Conservation (phyloP, 1,140 invertebrate species). For the Ladona fulva region DNA sequence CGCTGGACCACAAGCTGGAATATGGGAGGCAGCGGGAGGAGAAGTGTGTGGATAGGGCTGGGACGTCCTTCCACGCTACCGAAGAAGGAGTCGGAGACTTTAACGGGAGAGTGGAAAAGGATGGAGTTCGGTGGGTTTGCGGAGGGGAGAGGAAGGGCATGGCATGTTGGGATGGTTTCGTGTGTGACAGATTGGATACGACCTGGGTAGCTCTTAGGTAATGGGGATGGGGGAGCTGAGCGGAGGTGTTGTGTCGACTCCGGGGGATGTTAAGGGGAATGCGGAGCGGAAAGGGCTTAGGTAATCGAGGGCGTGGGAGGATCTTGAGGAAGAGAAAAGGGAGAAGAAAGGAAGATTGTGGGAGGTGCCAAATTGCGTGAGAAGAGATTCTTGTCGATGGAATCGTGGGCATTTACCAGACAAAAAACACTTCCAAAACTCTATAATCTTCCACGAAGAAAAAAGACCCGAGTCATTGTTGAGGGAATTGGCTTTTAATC, state of each 20-base stretch:
- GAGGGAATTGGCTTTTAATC: slow-evolving; percentile 1
- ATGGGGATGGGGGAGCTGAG: neutral
- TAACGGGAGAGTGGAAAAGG: neutral
- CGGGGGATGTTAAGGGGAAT: neutral
- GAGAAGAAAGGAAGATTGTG: neutral
- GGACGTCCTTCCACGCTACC: neutral
- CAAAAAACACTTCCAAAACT: neutral
- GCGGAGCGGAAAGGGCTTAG: neutral
- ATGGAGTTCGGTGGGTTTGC: neutral
- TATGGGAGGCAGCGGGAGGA: neutral
- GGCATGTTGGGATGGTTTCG: slow-evolving; percentile 2
- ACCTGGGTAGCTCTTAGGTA: neutral
- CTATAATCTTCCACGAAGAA: neutral
- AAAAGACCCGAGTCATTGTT: slow-evolving; percentile 4
- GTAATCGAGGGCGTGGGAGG: neutral
- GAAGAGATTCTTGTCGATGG: slow-evolving; percentile 1
- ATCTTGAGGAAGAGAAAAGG: neutral
- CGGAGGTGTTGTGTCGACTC: neutral
- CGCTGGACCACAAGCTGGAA: neutral
- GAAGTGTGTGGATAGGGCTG: neutral
- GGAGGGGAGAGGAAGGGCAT: neutral
- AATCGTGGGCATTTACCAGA: neutral
- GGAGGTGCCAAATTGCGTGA: neutral
- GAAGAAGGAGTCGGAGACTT: neutral
- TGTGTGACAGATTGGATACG: slow-evolving; percentile 4